Base-by-base conservation (phyloP, 2,797 vertebrate species). In the Halcyon badia region DNA sequence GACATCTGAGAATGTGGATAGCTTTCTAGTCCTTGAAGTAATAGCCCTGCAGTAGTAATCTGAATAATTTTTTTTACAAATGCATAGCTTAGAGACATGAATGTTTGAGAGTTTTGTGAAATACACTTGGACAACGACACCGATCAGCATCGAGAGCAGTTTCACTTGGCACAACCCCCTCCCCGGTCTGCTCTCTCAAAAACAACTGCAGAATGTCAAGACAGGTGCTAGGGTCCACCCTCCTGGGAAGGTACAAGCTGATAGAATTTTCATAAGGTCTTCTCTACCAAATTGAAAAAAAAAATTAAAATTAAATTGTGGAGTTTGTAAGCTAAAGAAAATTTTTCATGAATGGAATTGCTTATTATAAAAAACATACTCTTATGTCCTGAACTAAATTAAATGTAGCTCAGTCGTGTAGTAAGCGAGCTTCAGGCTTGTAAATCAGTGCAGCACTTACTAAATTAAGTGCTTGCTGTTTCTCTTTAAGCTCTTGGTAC, bases 111-210 rank as follows among this genome's bases (percentile, higher is more conserved):
- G 1, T 56, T 87, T 71, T 61, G 44, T 96, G 86, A 83, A 77
- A 9, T 64, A 37, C 22, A 4, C 20, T 66, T 11, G 20, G 58
- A 71, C 33, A 86, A 83, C 89, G 81, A 62, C 42, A 68, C 48
- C 1, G 21, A 42, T 76, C 24, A 37, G 21, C 0, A 0, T 28
- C 0, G 0, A 83, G 70, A 80, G 52, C 72, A 37, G 46, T 89
- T 90, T 89, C 37, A 57, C n/a, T 84, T 71, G 81, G 68, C 71
- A 64, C 60, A 83, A 71, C 20, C 14, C 25, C 25, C 8, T 25
- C 16, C 68, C 42, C 20, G 6, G 33, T 66, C 68, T 92, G 78
- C 83, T 88, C 28, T 77, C 84, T 64, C 21, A 19, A 41, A 31
- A 84, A 48, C 77, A 87, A 46, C 58, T 86, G 77, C 62, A 83